These are phyloP conservation scores for Pelodiscus sinensis DNA, from an alignment of 2,113 vertebrate genomes.

Conservation along the genomic window DNA sequence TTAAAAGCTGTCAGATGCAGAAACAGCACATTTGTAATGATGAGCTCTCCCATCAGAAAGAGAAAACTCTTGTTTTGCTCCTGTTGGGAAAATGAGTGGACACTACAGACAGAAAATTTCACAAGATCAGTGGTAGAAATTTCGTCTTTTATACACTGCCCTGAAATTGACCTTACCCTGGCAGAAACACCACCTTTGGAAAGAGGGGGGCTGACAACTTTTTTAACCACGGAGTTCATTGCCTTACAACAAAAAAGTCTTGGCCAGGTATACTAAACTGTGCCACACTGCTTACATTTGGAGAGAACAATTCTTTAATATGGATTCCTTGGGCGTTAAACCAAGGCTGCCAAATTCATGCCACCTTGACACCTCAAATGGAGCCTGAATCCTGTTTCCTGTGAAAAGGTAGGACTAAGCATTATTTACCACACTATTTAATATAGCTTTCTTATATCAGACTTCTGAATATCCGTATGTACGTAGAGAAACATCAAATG, in stretches of 20 bases:
- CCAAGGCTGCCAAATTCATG: not conserved
- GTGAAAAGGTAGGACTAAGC: not conserved
- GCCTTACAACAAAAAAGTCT: not conserved
- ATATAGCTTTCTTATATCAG: constrained; percentile 1
- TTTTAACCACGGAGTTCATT: not conserved
- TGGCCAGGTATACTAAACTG: not conserved
- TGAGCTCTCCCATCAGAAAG: not conserved
- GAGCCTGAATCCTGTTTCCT: not conserved
- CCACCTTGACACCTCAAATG: not conserved
- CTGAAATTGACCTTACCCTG: not conserved
- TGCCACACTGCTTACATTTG: not conserved
- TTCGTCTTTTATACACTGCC: not conserved
- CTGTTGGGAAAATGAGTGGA: not conserved
- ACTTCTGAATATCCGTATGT: not conserved
- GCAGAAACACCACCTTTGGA: not conserved
- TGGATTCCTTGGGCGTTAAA: not conserved
- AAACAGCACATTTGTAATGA: not conserved
- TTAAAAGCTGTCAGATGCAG: not conserved
- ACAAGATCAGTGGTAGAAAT: not conserved
- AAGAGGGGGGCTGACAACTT: not conserved
- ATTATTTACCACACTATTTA: not conserved
- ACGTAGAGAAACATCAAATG: not conserved
- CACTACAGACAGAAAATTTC: not conserved
- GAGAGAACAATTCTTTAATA: not conserved
- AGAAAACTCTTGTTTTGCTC: not conserved